Conservation (phyloP, 2,113 vertebrate species). For the Bujurquina vittata region DNA sequence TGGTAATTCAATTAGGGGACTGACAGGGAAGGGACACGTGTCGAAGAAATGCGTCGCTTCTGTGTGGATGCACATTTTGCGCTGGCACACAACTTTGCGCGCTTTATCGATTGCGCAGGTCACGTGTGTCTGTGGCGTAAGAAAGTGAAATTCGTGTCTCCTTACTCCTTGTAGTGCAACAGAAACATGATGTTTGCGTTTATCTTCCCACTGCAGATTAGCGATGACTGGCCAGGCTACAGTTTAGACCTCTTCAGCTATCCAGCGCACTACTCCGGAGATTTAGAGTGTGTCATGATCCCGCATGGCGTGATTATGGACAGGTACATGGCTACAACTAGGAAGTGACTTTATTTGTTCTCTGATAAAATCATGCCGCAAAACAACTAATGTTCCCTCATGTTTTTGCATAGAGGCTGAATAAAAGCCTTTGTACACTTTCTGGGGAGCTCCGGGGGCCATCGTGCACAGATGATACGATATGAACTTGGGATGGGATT, state of each 20-base stretch:
- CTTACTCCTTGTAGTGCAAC: not conserved
- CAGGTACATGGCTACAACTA: slow-evolving; percentile 77
- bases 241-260: slow-evolving; percentile 89
- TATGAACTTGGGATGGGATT: not conserved
- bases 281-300: slow-evolving; percentile 88
- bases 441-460: no score
- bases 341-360: not conserved
- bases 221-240: slow-evolving; percentile 89
- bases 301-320: slow-evolving; percentile 92
- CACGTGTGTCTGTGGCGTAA: not conserved
- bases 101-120: not conserved
- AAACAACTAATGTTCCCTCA: not conserved
- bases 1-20: slow-evolving; percentile 70
- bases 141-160: not conserved
- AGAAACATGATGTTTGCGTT: not conserved
- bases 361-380: not conserved
- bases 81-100: not conserved
- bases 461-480: not conserved
- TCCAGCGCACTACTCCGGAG: slow-evolving; percentile 88
- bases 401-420: not conserved
- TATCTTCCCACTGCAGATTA: slow-evolving; percentile 78
- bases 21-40: not conserved
- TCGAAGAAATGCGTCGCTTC: not conserved
- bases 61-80: not conserved
- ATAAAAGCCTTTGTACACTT: not conserved